These are phyloP conservation scores for Stenchaetothrips biformis DNA, from an alignment of 2,888 invertebrate species.

Conservation along the genomic window DNA sequence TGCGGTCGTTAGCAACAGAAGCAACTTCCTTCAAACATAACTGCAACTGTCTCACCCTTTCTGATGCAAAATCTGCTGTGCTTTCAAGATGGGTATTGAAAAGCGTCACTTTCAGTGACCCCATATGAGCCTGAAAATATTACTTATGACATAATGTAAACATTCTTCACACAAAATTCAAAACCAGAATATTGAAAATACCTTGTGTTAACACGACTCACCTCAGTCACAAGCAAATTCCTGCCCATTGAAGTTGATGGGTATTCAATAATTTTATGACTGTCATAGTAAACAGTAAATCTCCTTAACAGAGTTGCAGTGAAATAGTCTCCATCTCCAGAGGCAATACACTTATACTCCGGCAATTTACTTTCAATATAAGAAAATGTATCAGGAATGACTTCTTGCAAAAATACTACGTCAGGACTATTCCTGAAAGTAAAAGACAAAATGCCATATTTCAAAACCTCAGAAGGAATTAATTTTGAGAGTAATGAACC, in stretches of 20 bases:
- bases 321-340: constrained; percentile 46
- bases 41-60: constrained; percentile 48
- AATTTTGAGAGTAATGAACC: too few species aligned
- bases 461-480: too few species aligned
- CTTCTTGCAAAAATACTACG: constrained; percentile 57
- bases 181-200: not conserved
- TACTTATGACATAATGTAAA: not conserved
- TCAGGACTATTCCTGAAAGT: constrained; percentile 50
- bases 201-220: constrained; percentile 37
- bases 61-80: constrained; percentile 47
- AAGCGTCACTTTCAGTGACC: constrained; percentile 45
- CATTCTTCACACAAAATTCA: not conserved
- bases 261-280: constrained; percentile 48
- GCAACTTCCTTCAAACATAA: constrained; percentile 42
- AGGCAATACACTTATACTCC: constrained; percentile 46
- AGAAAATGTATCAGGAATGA: constrained; percentile 47
- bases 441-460: constrained; percentile 34
- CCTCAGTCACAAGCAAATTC: constrained; percentile 50
- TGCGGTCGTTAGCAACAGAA: constrained; percentile 38
- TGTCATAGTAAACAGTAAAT: constrained; percentile 44
- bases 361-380: constrained; percentile 46
- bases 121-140: constrained; percentile 43
- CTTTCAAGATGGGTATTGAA: constrained; percentile 58
- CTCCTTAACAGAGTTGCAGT: constrained; percentile 47
- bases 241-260: constrained; percentile 50